These are phyloP conservation scores for Uropetala carovei DNA, from an alignment of 2,888 invertebrate species.

Conservation along the genomic window DNA sequence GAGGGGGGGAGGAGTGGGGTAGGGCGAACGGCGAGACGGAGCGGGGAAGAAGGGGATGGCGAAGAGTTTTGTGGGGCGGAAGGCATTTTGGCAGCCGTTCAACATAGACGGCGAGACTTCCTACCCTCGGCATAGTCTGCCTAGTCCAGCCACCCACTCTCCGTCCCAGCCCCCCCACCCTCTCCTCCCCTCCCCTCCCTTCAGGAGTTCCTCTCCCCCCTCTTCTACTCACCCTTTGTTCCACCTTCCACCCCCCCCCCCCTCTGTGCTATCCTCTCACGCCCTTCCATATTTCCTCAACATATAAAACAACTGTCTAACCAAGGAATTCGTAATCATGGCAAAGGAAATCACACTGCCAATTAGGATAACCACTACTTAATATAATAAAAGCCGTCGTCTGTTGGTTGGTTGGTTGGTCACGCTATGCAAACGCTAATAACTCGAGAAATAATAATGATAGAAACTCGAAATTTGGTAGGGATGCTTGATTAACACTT, in stretches of 20 bases:
- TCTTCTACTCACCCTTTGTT: background rate
- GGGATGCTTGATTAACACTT: too few species aligned
- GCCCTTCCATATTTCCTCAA: too few species aligned
- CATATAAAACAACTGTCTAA: too few species aligned
- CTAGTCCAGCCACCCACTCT: background rate
- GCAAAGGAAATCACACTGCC: background rate
- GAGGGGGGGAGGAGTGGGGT: too few species aligned
- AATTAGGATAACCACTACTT: too few species aligned
- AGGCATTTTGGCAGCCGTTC: slow-evolving; percentile 53
- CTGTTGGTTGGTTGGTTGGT: too few species aligned
- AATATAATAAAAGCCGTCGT: too few species aligned
- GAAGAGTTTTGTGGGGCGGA: background rate
- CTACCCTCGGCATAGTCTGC: background rate
- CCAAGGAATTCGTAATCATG: background rate
- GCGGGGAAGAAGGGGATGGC: too few species aligned
- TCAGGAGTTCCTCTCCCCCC: background rate
- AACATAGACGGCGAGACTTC: slow-evolving; percentile 56
- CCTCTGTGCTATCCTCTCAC: background rate
- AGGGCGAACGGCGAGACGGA: too few species aligned
- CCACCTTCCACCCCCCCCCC: background rate
- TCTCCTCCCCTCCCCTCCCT: background rate
- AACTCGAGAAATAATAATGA: too few species aligned
- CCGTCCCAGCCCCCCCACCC: background rate
- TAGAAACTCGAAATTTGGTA: too few species aligned
- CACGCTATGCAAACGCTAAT: too few species aligned